Percentiles rank a stretch among this genome's conserved stretches.
Conservation (phyloP, 1,140 invertebrate species). For the Drosophila kanapiae region DNA sequence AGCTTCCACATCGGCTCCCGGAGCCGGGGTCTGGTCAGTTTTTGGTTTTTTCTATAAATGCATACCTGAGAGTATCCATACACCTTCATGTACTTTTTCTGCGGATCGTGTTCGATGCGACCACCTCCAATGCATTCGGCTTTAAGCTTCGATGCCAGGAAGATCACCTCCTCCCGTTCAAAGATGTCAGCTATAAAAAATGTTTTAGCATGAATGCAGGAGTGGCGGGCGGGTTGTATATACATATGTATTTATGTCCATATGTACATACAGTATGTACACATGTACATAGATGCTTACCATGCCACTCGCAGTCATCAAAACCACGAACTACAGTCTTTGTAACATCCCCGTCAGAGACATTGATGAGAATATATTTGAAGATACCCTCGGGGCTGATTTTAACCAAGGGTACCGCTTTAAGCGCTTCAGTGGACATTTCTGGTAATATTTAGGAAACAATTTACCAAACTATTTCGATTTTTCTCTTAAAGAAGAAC, state of each 20-base stretch:
- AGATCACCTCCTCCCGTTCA: constrained; percentile 86
- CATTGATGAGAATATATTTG: constrained; percentile 94
- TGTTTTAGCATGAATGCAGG: not conserved
- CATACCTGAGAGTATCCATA: constrained; percentile 91
- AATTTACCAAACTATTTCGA: too few species aligned
- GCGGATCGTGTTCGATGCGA: constrained; percentile 89
- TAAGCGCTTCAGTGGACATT: constrained; percentile 75
- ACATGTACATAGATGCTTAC: constrained; percentile 85
- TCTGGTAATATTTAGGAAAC: constrained; percentile 14
- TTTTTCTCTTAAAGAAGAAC: too few species aligned
- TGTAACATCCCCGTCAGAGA: constrained; percentile 85
- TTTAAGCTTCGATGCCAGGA: constrained; percentile 86
- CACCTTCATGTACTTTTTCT: constrained; percentile 89
- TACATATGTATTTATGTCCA: too few species aligned
- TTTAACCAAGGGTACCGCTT: constrained; percentile 89
- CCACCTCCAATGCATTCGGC: constrained; percentile 92
- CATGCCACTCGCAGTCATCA: constrained; percentile 88
- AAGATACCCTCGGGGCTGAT: constrained; percentile 93
- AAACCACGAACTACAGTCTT: constrained; percentile 92
- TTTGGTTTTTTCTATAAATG: constrained; percentile 8
- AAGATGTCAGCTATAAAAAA: constrained; percentile 88
- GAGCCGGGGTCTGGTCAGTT: too few species aligned
- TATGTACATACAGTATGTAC: not conserved
- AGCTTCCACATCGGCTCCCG: too few species aligned
- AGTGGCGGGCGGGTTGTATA: not conserved